These are phyloP conservation scores for Camponotus vicinus DNA, from an alignment of 1,140 invertebrate genomes.

Conservation along the genomic window DNA sequence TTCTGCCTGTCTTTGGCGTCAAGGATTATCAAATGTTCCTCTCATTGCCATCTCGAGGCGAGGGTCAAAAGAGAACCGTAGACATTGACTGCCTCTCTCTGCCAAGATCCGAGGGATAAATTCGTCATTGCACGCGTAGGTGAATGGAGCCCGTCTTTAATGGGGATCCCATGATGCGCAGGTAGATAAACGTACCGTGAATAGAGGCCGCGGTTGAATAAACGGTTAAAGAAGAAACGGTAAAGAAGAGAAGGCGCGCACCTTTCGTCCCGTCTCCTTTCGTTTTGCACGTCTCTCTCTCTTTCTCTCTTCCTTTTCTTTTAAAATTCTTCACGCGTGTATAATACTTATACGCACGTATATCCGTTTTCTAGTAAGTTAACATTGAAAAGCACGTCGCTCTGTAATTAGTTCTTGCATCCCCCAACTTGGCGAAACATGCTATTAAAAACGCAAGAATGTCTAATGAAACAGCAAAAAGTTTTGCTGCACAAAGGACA, in stretches of 20 bases:
- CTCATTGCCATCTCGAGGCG: slow-evolving; percentile 50
- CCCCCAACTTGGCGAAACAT: neutral
- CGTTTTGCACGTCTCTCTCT: neutral
- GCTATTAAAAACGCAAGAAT: neutral
- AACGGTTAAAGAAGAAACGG: slow-evolving; percentile 71
- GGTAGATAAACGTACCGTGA: slow-evolving; percentile 74
- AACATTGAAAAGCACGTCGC: slow-evolving; percentile 8
- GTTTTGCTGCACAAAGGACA: neutral
- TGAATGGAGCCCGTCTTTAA: slow-evolving; percentile 75
- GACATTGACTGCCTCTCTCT: slow-evolving; percentile 64
- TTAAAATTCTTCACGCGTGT: slow-evolving; percentile 39
- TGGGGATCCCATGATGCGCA: slow-evolving; percentile 70
- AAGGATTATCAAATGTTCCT: slow-evolving; percentile 59
- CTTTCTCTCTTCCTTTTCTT: slow-evolving; percentile 14
- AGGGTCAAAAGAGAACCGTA: slow-evolving; percentile 65
- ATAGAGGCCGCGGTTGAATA: slow-evolving; percentile 71
- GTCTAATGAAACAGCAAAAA: neutral
- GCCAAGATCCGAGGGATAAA: slow-evolving; percentile 72
- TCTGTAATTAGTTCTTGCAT: slow-evolving; percentile 17
- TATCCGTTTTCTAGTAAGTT: slow-evolving; percentile 43
- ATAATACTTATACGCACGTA: slow-evolving; percentile 31
- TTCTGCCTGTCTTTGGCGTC: slow-evolving; percentile 52
- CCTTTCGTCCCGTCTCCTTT: slow-evolving; percentile 29
- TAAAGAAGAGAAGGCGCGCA: slow-evolving; percentile 54
- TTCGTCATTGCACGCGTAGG: slow-evolving; percentile 71